Conservation (phyloP, 2,797 vertebrate species). For the Poeciliopsis turneri region DNA sequence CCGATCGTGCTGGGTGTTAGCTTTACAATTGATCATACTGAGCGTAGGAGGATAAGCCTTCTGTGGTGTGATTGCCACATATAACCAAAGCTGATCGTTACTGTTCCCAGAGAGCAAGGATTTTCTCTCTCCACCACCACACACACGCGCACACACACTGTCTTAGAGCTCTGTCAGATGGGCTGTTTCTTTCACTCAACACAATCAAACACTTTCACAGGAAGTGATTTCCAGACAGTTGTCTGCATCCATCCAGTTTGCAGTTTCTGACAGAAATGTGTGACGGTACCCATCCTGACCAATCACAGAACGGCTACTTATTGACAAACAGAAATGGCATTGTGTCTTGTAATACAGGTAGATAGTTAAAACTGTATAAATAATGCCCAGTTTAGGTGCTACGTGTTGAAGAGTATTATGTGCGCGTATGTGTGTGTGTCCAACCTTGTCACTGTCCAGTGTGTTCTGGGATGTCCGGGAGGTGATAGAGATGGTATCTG, state of each 20-base stretch:
- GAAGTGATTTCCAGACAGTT: constrained; percentile 36
- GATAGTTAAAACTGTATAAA: background rate
- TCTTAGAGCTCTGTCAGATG: constrained; percentile 50
- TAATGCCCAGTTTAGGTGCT: background rate
- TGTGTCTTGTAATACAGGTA: background rate
- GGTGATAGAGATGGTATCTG: constrained; percentile 97
- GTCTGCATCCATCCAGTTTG: constrained; percentile 19
- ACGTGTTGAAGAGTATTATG: background rate
- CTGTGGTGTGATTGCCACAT: constrained; percentile 79
- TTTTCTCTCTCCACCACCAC: constrained; percentile 11
- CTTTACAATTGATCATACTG: constrained; percentile 72
- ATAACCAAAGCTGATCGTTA: constrained; percentile 58
- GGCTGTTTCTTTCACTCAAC: constrained; percentile 43
- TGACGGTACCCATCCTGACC: background rate
- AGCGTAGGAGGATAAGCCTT: constrained; percentile 77
- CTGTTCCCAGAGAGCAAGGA: constrained; percentile 34
- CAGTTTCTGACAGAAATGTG: constrained; percentile 11
- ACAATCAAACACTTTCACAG: constrained; percentile 49
- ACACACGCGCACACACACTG: constrained; percentile 11
- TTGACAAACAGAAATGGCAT: background rate
- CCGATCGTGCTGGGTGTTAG: constrained; percentile 23
- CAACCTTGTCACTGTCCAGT: constrained; percentile 97
- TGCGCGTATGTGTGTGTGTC: constrained; percentile 35
- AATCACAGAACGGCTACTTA: background rate
- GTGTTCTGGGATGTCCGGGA: constrained; percentile 99